Evolutionary conservation across 2,888 invertebrate genomes (phyloP).

Genomic region (Ophioninae sp.): DNA sequence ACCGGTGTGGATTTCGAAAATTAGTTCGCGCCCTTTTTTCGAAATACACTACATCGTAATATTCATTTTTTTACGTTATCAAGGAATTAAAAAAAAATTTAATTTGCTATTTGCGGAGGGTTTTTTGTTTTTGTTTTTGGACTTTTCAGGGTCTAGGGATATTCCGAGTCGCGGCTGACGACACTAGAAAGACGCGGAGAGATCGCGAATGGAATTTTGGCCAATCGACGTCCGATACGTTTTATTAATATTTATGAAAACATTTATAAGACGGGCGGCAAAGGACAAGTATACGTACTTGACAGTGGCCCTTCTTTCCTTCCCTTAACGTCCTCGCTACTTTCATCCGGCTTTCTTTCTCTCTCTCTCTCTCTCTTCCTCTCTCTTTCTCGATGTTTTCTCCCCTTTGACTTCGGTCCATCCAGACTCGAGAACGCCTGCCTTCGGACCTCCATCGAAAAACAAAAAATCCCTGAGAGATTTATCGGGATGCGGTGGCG

Average conservation of each 20-base stretch:
- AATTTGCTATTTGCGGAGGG: too few relatives aligned
- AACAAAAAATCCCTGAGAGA: constrained; percentile 73
- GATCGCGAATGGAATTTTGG: constrained; percentile 39
- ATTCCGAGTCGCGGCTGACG: too few relatives aligned
- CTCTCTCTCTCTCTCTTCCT: constrained; percentile 11
- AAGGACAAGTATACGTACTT: constrained; percentile 62
- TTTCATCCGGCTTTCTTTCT: background rate
- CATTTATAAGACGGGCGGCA: constrained; percentile 76
- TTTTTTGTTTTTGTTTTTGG: too few relatives aligned
- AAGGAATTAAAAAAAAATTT: too few relatives aligned
- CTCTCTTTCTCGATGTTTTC: constrained; percentile 7
- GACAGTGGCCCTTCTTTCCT: too few relatives aligned
- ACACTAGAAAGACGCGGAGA: too few relatives aligned
- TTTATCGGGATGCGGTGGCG: constrained; percentile 76
- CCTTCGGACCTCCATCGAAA: constrained; percentile 48
- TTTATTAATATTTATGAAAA: constrained; percentile 78
- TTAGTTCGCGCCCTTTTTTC: too few relatives aligned
- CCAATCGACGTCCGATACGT: constrained; percentile 57
- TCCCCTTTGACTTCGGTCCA: background rate
- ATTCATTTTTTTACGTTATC: too few relatives aligned
- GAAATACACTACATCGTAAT: too few relatives aligned
- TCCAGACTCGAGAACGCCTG: constrained; percentile 42
- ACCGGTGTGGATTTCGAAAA: too few relatives aligned
- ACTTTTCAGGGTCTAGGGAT: too few relatives aligned
- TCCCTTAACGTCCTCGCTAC: too few relatives aligned